Evolutionary conservation across 2,797 vertebrate species (phyloP), one percentile per base, ranked within the genome.

Genomic region (Hoplostethus mediterraneus): DNA sequence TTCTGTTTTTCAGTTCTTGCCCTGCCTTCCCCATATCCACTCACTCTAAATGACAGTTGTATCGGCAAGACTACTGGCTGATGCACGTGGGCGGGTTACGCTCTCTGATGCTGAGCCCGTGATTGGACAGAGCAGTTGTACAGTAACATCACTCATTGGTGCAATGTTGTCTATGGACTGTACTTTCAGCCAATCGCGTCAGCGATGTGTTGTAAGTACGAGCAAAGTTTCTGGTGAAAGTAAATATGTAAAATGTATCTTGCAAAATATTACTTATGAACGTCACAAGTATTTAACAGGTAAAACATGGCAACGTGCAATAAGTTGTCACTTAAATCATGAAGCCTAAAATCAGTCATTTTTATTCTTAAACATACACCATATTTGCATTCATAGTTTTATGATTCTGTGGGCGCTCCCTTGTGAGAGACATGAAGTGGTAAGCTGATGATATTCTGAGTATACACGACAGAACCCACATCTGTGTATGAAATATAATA

Each of bases 1-100:
- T 74, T 49, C 55, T 73, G 57, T 77, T 82, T 72, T 48, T 40
- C 60, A 6, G 80, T 45, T 21, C 47, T 28, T 2, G 54, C 30
- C 48, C n/a, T 14, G 44, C 66, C 80, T 68, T 86, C 75, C 72
- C 87, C 90, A 86, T 60, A 83, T 83, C 84, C 83, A 74, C 89
- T 88, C 81, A 58, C 68, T 83, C 72, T 88, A 84, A 93, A 83
- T 95, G 93, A 94, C 93, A 93, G 89, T 81, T 90, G 81, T 70
- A 78, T 66, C 84, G 17, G 62, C 70, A 62, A 76, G 65, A 79
- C 83, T 71, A 89, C 86, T 87, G 90, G 84, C 81, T 92, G 87
- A 36, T 55, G 71, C 33, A 51, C 40, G 77, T 71, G 75, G 93
- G 93, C 86, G 90, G 90, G 85, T 5, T 45, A 69, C 62, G 21